Percentiles rank a stretch among this genome's conserved stretches.
phyloP scores from a whole-genome alignment of 2,113 vertebrate genomes.

The Syngnathoides biaculeatus region DNA sequence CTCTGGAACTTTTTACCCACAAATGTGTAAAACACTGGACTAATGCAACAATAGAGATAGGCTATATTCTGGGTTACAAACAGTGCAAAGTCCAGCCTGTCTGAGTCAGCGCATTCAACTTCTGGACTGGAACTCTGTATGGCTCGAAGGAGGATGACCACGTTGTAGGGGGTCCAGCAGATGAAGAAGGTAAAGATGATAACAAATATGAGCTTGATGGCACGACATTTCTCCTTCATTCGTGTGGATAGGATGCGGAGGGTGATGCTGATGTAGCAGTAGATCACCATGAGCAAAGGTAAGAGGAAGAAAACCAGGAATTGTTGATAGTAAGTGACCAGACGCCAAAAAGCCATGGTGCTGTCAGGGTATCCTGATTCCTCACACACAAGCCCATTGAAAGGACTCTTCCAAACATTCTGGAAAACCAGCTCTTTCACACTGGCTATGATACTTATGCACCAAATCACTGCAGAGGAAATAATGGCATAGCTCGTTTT shows the following conservation, averaged over 20 bases:
- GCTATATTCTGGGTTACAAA: conserved; percentile 70
- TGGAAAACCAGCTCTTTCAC: conserved; percentile 68
- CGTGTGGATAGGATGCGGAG: conserved; percentile 66
- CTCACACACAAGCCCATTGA: conserved; percentile 42
- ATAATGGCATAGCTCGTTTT: conserved; percentile 51
- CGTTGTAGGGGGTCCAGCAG: conserved; percentile 78
- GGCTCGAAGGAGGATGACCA: conserved; percentile 63
- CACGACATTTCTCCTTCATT: conserved; percentile 66
- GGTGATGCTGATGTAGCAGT: conserved; percentile 71
- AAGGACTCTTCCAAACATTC: neutral
- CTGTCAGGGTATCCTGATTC: conserved; percentile 15
- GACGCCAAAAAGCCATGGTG: conserved; percentile 50
- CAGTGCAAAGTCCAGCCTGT: conserved; percentile 56
- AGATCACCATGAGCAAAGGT: conserved; percentile 67
- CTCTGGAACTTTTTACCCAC: conserved; percentile 77
- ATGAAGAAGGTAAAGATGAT: conserved; percentile 71
- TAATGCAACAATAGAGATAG: conserved; percentile 75
- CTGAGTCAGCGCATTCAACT: neutral
- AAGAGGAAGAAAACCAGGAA: conserved; percentile 73
- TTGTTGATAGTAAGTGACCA: conserved; percentile 69
- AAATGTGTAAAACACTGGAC: conserved; percentile 76
- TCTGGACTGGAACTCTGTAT: conserved; percentile 19
- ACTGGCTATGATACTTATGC: conserved; percentile 63
- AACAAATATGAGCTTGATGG: conserved; percentile 73
- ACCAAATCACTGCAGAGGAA: conserved; percentile 59